phyloP scores from a whole-genome alignment of 2,113 vertebrate genomes.

The Syngnathus typhle region DNA sequence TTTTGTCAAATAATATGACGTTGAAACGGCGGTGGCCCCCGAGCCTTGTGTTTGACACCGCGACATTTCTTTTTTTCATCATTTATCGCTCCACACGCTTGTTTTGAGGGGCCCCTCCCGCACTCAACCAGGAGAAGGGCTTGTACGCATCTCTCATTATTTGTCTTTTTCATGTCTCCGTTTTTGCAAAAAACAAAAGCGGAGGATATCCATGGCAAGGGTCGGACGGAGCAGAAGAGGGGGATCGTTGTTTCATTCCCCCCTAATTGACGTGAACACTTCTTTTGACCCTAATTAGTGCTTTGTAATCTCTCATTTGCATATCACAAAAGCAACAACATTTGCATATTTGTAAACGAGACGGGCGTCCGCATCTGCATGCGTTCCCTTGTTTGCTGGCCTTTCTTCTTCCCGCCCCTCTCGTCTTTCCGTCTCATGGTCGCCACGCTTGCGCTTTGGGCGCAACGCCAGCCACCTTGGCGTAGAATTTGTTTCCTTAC shows the following conservation, averaged over 20 bases:
- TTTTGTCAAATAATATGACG: too few species aligned
- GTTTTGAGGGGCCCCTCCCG: constrained; percentile 16
- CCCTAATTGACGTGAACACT: constrained; percentile 84
- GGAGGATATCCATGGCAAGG: constrained; percentile 62
- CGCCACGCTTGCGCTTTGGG: constrained; percentile 35
- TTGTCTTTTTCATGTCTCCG: constrained; percentile 64
- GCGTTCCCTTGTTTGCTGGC: constrained; percentile 69
- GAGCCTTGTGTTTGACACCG: too few species aligned
- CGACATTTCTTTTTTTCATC: neutral
- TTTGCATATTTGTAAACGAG: constrained; percentile 92
- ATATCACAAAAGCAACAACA: constrained; percentile 85
- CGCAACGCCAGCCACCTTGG: constrained; percentile 63
- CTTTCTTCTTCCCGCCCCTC: constrained; percentile 55
- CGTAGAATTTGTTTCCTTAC: too few species aligned
- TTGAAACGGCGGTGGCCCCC: too few species aligned
- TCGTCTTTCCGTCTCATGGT: constrained; percentile 18
- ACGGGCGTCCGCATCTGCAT: constrained; percentile 73
- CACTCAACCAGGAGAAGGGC: constrained; percentile 23
- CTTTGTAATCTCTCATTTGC: constrained; percentile 86
- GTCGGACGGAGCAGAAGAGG: constrained; percentile 30
- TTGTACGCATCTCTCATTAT: constrained; percentile 56
- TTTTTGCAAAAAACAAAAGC: constrained; percentile 65
- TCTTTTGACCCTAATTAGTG: constrained; percentile 94
- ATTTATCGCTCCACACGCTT: neutral
- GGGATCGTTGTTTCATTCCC: constrained; percentile 68